These are phyloP conservation scores for Ictidomys tridecemlineatus DNA, from an alignment of 2,113 vertebrate species.

Conservation along the genomic window DNA sequence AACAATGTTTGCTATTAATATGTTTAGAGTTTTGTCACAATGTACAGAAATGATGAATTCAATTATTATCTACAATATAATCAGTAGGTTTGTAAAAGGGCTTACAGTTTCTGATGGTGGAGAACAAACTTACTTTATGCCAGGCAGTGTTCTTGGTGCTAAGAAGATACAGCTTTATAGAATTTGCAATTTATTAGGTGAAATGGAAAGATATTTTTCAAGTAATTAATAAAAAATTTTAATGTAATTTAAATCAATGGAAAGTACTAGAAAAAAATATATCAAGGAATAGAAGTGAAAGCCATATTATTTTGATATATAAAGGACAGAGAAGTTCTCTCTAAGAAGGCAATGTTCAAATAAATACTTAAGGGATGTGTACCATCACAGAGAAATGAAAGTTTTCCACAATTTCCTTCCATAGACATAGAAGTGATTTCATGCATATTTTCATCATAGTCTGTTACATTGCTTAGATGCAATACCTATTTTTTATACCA, in stretches of 20 bases:
- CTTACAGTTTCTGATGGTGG: no score
- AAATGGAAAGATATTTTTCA: background rate
- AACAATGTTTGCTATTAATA: no score
- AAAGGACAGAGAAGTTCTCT: background rate
- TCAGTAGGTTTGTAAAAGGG: no score
- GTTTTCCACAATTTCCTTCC: background rate
- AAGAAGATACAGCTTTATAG: background rate
- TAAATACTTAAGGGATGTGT: background rate
- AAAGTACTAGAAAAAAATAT: background rate
- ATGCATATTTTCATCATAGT: background rate
- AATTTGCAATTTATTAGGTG: background rate
- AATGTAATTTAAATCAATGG: background rate
- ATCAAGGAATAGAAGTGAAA: background rate
- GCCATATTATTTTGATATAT: background rate
- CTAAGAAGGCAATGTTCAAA: background rate
- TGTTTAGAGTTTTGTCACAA: no score
- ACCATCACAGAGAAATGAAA: background rate
- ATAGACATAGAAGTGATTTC: background rate
- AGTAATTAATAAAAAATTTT: background rate
- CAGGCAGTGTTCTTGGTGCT: background rate
- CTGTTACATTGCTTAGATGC: background rate
- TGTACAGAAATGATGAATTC: no score
- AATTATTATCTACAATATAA: no score
- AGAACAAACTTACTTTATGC: background rate
- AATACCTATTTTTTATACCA: background rate